Evolutionary conservation across 2,888 invertebrate genomes (phyloP).

Genomic region (Cinara cedri): DNA sequence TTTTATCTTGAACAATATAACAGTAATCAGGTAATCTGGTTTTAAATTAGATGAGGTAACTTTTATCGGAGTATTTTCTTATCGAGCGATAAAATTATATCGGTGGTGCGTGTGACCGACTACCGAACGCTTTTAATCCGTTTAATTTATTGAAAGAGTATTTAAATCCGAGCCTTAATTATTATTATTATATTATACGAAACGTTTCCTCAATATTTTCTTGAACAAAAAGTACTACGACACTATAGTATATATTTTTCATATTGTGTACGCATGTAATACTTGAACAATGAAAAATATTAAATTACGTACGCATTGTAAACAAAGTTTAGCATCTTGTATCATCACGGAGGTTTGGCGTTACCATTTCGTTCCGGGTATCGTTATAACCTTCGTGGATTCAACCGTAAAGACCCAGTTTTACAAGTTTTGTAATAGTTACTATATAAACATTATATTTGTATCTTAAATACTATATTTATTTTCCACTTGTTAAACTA

Average conservation of each 20-base stretch:
- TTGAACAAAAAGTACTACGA: neutral
- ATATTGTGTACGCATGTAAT: neutral
- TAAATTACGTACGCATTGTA: constrained; percentile 35
- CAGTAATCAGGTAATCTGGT: no score
- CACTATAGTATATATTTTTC: neutral
- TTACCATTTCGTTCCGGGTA: constrained; percentile 48
- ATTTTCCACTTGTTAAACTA: no score
- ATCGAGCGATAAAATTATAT: no score
- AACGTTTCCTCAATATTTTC: neutral
- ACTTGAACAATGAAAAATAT: constrained; percentile 21
- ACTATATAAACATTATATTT: no score
- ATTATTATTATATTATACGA: neutral
- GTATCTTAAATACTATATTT: no score
- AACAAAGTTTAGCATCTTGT: constrained; percentile 27
- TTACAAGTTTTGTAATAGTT: constrained; percentile 31
- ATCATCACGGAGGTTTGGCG: constrained; percentile 38
- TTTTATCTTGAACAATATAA: no score
- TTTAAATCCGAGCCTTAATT: no score
- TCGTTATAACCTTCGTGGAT: constrained; percentile 35
- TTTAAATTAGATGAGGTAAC: no score
- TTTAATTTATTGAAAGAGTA: no score
- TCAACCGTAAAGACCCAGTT: constrained; percentile 29
- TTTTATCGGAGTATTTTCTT: no score
- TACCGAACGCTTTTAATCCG: no score
- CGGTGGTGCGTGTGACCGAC: no score